Evolutionary conservation across 30 jellyfish, hydroid and myxozoan species (phyloP).

Genomic region (Morbakka virulenta): DNA sequence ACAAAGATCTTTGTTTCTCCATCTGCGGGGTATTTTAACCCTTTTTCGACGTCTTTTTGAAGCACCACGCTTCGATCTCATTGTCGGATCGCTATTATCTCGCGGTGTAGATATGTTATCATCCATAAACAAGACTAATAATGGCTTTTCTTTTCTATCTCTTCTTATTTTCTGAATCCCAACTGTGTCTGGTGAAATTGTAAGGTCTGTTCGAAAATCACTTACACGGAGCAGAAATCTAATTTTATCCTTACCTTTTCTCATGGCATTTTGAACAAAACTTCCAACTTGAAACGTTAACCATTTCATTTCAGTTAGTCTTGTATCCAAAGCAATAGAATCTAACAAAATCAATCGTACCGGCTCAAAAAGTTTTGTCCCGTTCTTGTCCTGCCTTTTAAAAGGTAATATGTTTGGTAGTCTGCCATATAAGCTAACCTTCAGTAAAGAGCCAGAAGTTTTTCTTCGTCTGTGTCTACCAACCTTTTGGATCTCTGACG

Average conservation of each 20-base stretch:
- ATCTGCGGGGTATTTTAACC: slow-evolving; percentile 21
- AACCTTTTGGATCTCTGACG: not conserved
- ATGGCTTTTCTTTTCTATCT: slow-evolving; percentile 43
- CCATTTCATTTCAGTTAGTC: not conserved
- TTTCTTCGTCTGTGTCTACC: not conserved
- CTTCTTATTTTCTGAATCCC: slow-evolving; percentile 60
- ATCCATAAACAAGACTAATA: slow-evolving; percentile 61
- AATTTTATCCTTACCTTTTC: not conserved
- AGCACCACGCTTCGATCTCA: slow-evolving; percentile 71
- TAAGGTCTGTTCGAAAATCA: slow-evolving; percentile 30
- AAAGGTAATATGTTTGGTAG: not conserved
- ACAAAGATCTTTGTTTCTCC: slow-evolving; percentile 68
- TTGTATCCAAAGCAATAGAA: not conserved
- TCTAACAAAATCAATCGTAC: not conserved
- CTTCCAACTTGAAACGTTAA: not conserved
- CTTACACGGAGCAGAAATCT: slow-evolving; percentile 1
- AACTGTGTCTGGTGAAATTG: slow-evolving; percentile 51
- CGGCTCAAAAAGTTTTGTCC: not conserved
- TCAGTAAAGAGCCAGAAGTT: not conserved
- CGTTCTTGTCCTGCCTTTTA: not conserved
- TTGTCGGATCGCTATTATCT: slow-evolving; percentile 11
- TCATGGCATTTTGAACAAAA: not conserved
- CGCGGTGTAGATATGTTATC: slow-evolving; percentile 15
- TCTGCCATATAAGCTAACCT: not conserved
- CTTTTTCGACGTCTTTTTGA: slow-evolving; percentile 47